Percentiles rank a stretch among this genome's conserved stretches.
phyloP scores from a whole-genome alignment of 2,888 invertebrate species.

The Drosophila bunnanda region DNA sequence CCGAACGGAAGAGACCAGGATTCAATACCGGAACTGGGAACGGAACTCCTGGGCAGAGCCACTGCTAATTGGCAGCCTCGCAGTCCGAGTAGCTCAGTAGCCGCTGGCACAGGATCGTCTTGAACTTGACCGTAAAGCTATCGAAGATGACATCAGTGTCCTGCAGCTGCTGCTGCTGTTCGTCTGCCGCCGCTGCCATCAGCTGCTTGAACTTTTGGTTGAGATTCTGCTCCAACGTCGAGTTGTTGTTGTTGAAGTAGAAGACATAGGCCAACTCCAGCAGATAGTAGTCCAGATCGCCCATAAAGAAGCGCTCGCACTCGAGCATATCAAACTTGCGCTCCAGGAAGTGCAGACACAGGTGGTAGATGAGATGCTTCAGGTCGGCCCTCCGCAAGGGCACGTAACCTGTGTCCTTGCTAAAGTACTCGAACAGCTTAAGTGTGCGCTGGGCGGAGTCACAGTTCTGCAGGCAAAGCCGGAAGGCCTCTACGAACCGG shows the following conservation, averaged over 20 bases:
- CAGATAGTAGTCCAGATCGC: constrained; percentile 84
- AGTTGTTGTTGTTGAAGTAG: constrained; percentile 84
- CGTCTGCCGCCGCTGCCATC: constrained; percentile 70
- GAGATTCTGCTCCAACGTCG: constrained; percentile 82
- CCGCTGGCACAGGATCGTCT: constrained; percentile 84
- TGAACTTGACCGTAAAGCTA: constrained; percentile 84
- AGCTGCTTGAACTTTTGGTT: constrained; percentile 83
- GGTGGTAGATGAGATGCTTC: constrained; percentile 84
- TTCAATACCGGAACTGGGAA: constrained; percentile 20
- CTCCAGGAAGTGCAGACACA: constrained; percentile 83
- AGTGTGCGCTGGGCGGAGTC: constrained; percentile 79
- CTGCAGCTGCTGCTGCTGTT: constrained; percentile 63
- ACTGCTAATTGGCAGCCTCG: constrained; percentile 63
- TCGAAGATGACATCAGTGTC: constrained; percentile 84
- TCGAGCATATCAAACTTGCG: constrained; percentile 82
- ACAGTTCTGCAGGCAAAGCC: constrained; percentile 82
- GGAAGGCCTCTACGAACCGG: constrained; percentile 84
- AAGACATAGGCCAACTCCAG: constrained; percentile 84
- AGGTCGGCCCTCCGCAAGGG: constrained; percentile 84
- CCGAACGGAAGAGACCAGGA: constrained; percentile 20
- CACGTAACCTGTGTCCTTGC: constrained; percentile 84
- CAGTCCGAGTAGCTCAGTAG: constrained; percentile 81
- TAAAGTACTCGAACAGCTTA: constrained; percentile 85
- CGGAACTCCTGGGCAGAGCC: constrained; percentile 15
- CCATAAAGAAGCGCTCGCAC: constrained; percentile 84